Evolutionary conservation across 1,140 invertebrate species (phyloP).

Genomic region (Camponotus pennsylvanicus): DNA sequence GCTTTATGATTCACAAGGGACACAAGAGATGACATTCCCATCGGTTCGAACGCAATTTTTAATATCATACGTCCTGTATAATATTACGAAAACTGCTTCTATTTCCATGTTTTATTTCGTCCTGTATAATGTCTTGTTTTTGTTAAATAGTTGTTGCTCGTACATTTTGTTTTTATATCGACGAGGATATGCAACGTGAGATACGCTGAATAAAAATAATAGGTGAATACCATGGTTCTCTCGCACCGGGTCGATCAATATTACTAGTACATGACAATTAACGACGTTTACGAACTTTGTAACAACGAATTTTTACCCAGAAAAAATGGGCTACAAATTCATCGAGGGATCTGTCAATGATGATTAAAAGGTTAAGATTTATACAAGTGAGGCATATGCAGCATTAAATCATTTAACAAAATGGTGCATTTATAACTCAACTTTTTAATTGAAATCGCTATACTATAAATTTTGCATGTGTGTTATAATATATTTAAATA

Average conservation of each 20-base stretch:
- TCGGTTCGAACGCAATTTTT: slow-evolving; percentile 45
- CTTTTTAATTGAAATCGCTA: slow-evolving; percentile 2
- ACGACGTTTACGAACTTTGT: slow-evolving; percentile 32
- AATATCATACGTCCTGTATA: slow-evolving; percentile 20
- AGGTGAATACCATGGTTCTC: slow-evolving; percentile 46
- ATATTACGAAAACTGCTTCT: slow-evolving; percentile 52
- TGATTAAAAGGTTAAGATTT: neutral
- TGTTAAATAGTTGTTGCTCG: slow-evolving; percentile 63
- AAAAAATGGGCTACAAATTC: slow-evolving; percentile 8
- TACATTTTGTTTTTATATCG: slow-evolving; percentile 64
- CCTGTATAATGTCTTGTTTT: slow-evolving; percentile 47
- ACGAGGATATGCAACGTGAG: slow-evolving; percentile 34
- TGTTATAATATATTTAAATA: too few species aligned
- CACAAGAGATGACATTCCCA: neutral
- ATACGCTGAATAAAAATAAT: slow-evolving; percentile 73
- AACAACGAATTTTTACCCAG: slow-evolving; percentile 24
- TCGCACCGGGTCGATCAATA: slow-evolving; percentile 35
- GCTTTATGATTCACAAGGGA: slow-evolving; percentile 34
- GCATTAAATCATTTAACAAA: neutral
- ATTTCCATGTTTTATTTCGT: slow-evolving; percentile 40
- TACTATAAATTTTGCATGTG: neutral
- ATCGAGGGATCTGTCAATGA: neutral
- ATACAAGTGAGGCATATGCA: neutral
- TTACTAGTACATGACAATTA: slow-evolving; percentile 45
- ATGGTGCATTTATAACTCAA: neutral